Evolutionary conservation across 1,140 invertebrate genomes (phyloP).

Genomic region (Hydropsyche tenuis): DNA sequence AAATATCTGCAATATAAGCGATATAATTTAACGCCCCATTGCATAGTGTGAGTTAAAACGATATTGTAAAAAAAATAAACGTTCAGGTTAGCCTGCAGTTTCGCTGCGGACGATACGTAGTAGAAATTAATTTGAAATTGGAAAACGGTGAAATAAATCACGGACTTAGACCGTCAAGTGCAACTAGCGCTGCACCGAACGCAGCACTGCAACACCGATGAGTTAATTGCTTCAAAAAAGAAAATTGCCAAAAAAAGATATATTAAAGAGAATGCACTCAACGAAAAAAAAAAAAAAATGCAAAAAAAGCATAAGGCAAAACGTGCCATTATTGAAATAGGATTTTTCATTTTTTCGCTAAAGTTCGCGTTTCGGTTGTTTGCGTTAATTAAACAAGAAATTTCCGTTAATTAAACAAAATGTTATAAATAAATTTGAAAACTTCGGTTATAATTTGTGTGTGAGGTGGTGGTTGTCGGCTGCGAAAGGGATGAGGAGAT

Average conservation of each 20-base stretch:
- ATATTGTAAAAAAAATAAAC: no score
- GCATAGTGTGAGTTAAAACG: background rate
- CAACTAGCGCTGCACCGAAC: slow-evolving; percentile 11
- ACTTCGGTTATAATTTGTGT: slow-evolving; percentile 50
- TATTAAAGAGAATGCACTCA: no score
- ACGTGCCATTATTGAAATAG: no score
- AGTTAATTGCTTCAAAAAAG: slow-evolving; percentile 5
- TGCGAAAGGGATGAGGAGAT: slow-evolving; percentile 7
- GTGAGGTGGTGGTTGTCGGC: slow-evolving; percentile 36
- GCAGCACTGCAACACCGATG: slow-evolving; percentile 8
- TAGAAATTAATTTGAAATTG: slow-evolving; percentile 49
- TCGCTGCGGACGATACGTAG: slow-evolving; percentile 10
- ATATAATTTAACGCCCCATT: slow-evolving; percentile 9
- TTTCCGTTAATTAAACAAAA: slow-evolving; percentile 51
- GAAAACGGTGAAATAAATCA: slow-evolving; percentile 47
- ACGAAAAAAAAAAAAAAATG: no score
- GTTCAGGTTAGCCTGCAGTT: background rate
- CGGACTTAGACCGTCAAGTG: slow-evolving; percentile 35
- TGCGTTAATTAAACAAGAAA: slow-evolving; percentile 49
- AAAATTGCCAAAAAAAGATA: background rate
- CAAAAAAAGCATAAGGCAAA: no score
- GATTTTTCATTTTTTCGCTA: no score
- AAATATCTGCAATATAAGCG: slow-evolving; percentile 21
- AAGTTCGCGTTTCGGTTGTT: slow-evolving; percentile 36
- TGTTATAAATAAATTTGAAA: slow-evolving; percentile 51